These are phyloP conservation scores for Saxidomus purpurata DNA, from an alignment of 1,140 invertebrate species.

Conservation along the genomic window DNA sequence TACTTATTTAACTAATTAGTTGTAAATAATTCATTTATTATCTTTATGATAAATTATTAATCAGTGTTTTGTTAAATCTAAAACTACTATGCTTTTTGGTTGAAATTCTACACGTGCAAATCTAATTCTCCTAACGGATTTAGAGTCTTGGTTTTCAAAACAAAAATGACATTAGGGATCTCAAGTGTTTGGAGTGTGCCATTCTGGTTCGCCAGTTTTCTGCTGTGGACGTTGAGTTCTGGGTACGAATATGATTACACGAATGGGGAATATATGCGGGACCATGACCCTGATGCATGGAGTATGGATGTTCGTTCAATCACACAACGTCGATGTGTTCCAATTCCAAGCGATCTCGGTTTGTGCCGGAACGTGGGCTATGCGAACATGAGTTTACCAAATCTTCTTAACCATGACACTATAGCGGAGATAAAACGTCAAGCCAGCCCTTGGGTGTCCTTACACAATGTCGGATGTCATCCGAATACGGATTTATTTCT, in stretches of 20 bases:
- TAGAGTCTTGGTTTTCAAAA: too few relatives aligned
- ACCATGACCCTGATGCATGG: constrained; percentile 33
- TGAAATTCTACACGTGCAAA: too few relatives aligned
- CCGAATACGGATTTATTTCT: constrained; percentile 90
- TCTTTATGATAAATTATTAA: too few relatives aligned
- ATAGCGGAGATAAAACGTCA: constrained; percentile 89
- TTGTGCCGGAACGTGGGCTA: constrained; percentile 90
- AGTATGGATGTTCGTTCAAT: constrained; percentile 54
- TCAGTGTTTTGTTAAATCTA: too few relatives aligned
- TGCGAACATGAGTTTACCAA: constrained; percentile 90
- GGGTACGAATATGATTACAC: constrained; percentile 50
- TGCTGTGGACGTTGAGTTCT: background rate
- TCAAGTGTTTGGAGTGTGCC: background rate
- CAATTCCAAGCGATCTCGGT: constrained; percentile 89
- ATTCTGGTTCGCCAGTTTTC: background rate
- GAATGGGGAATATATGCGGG: constrained; percentile 37
- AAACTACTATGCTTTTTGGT: too few relatives aligned
- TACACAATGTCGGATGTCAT: constrained; percentile 89
- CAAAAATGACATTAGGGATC: background rate
- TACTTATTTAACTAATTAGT: too few relatives aligned
- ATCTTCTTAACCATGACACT: constrained; percentile 90
- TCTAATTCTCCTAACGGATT: too few relatives aligned
- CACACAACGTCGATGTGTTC: constrained; percentile 88
- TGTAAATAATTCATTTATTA: too few relatives aligned
- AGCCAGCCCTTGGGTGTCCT: constrained; percentile 89